Base-by-base conservation (phyloP, 2,888 invertebrate genomes). In the Apodemia mormo region DNA sequence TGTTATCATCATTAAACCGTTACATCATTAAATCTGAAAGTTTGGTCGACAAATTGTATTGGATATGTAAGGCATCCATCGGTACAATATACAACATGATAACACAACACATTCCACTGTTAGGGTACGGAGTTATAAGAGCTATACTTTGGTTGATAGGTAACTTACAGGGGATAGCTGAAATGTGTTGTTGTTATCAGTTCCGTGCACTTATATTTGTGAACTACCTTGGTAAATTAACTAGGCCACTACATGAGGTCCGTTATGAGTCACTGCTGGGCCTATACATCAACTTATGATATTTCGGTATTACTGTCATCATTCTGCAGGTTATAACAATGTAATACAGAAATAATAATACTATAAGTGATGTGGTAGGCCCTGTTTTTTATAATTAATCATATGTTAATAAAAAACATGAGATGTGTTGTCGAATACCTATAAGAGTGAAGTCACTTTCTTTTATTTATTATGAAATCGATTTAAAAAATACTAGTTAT, bases 61-160 rank as follows among this genome's bases (percentile, higher is more conserved):
- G 73, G 74, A 76, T 77, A 75, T 81, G 82, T 88, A 90, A 91
- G 90, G 90, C 90, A 90, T 88, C 89, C 80, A 77, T 88, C 84
- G 90, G 90, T 86, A 80, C 82, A 66, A 80, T 86, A 83, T 83
- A 49, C 14, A 49, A 85, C 83, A 82, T 82, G 84, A 71, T 79
- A 82, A 84, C 83, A 80, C 79, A 75, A 74, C 76, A 71, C 75
- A 76, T 73, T 74, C 72, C 75, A 75, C 81, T 82, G 64, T 65
- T 14, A 37, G 70, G 70, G 74, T 72, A 73, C 75, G 74, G 67
- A 76, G 76, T 74, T 73, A 79, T 77, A 82, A 82, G n/a, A 64
- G 61, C 61, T 61, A 79, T 75, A 85, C 92, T 92, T 92, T 92
- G 92, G 92, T 87, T 78, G 84, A 82, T 82, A 86, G 92, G 92